A percentile compares a stretch with the other conserved stretches of the same genome.
phyloP scores from a whole-genome alignment of 2,888 invertebrate genomes.

The Cheilosia impressa region DNA sequence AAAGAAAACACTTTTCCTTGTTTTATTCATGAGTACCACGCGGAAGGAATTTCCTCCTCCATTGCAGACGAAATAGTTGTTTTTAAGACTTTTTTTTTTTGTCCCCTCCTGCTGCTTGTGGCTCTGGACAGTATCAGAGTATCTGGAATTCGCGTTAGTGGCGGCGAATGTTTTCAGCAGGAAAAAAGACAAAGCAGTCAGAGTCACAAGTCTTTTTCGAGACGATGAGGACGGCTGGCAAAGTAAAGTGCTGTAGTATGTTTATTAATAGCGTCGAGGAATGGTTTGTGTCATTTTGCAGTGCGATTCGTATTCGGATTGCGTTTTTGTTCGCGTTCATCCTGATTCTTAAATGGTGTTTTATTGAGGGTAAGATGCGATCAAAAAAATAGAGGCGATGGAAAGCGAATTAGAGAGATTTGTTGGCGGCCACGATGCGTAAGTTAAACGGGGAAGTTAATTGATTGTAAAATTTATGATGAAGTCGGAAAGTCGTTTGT shows the following conservation, averaged over 20 bases:
- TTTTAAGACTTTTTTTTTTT: constrained; percentile 9
- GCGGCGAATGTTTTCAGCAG: constrained; percentile 17
- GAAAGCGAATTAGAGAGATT: constrained; percentile 45
- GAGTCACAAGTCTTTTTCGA: constrained; percentile 33
- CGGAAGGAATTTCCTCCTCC: constrained; percentile 63
- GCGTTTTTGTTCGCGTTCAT: neutral
- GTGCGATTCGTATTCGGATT: constrained; percentile 21
- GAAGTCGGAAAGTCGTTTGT: neutral
- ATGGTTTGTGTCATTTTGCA: constrained; percentile 64
- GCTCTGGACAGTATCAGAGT: constrained; percentile 30
- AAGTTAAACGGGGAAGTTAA: constrained; percentile 26
- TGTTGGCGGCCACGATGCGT: constrained; percentile 3
- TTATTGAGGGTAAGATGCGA: constrained; percentile 19
- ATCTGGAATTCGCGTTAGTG: constrained; percentile 40
- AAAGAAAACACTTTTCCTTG: constrained; percentile 36
- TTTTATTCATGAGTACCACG: constrained; percentile 71
- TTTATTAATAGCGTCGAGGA: constrained; percentile 69
- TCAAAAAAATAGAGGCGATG: constrained; percentile 24
- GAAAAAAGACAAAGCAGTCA: neutral
- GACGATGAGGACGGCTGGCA: constrained; percentile 14
- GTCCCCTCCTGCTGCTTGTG: neutral
- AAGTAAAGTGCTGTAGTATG: constrained; percentile 65
- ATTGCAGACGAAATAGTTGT: constrained; percentile 42
- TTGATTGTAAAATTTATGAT: constrained; percentile 36
- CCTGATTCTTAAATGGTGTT: constrained; percentile 26